Evolutionary conservation across 2,888 invertebrate genomes (phyloP), one percentile per base, ranked within the genome.

Genomic region (Stenoptilia bipunctidactyla): DNA sequence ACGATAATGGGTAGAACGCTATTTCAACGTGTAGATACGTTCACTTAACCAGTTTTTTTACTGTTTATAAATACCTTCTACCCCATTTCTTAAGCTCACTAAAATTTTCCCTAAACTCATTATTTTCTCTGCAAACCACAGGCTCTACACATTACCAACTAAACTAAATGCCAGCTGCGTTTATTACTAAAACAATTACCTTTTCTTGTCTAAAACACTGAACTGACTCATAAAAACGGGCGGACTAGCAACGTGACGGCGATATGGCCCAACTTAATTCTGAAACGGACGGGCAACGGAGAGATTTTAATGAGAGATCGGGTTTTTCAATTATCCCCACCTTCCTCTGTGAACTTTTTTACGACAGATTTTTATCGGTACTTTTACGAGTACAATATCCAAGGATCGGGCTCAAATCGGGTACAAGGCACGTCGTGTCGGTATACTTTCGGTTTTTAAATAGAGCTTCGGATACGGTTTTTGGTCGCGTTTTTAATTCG

Each of bases 251-350:
- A 74, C 77, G 77, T 76, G 77, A 75, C 77, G 70, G 65, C 72
- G 76, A 74, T 77, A 72, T 73, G 72, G 52, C 68, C 61, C 62
- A 62, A 61, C 66, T 75, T 74, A 72, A 74, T 76, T 72, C 61
- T 62, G 59, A 67, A 75, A 66, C 68, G 73, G 70, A 69, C 67
- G 68, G 56, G 62, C 30, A 8, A 63, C 60, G 67, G 68, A 67
- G 67, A 75, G 80, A 79, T 79, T 79, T 79, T 80, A 80, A 80
- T 79, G 79, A 79, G 72, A 77, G 79, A 80, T 80, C 75, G 68
- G 74, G 66, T 66, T 80, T 80, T 82, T 77, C 77, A 82, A 77
- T 80, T 79, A 79, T 73, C 69, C 66, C 60, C 59, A 67, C 67
- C 68, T 70, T 70, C 70, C 66, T 72, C 61, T 55, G 54, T 58